These are phyloP conservation scores for Paradoxurus hermaphroditus DNA, from an alignment of 2,113 vertebrate species.

Conservation along the genomic window DNA sequence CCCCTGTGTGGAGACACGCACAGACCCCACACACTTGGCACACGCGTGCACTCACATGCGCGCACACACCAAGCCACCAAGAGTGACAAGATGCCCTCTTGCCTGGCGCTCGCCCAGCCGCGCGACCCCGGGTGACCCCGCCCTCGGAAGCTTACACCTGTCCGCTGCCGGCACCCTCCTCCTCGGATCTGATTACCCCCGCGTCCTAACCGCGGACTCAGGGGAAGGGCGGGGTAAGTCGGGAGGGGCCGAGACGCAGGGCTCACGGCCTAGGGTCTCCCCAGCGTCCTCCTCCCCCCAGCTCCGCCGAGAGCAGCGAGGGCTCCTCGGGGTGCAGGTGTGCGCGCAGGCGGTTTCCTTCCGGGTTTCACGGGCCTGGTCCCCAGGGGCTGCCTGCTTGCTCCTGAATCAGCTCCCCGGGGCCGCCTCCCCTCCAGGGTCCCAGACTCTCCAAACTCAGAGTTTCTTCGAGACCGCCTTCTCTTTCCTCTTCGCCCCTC, in stretches of 20 bases:
- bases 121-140: accelerated
- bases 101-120: not conserved
- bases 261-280: not conserved
- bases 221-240: not conserved
- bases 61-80: not conserved
- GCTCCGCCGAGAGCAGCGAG: not conserved
- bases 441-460: not conserved
- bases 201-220: not conserved
- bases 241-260: not conserved
- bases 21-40: too few relatives aligned
- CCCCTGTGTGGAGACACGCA: not conserved
- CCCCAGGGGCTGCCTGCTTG: not conserved
- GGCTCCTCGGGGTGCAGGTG: not conserved
- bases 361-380: not conserved
- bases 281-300: not conserved
- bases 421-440: not conserved
- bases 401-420: not conserved
- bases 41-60: accelerated
- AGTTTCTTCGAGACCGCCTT: not conserved
- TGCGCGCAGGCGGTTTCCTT: not conserved
- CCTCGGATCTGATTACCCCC: not conserved
- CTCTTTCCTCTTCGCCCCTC: not conserved
- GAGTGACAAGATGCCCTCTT: not conserved
- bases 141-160: not conserved
- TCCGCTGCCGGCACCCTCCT: accelerated